Evolutionary conservation across 2,797 vertebrate species (phyloP), one percentile per base, ranked within the genome.

Genomic region (Zenarchopterus dispar): DNA sequence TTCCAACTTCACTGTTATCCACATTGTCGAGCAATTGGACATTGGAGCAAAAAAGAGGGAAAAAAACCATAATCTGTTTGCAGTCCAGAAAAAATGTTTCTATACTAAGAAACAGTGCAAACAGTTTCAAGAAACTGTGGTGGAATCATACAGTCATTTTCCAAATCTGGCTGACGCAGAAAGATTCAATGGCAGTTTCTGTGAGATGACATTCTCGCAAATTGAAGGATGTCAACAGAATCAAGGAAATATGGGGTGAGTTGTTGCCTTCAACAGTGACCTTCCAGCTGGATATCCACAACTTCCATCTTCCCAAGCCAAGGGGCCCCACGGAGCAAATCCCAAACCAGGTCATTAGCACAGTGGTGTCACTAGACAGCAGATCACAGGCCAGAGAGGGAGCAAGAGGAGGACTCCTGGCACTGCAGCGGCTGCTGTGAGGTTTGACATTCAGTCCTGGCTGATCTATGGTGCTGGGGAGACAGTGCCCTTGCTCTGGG

Each of bases 391-490:
- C 90, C 91, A 92, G 91, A 89, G 89, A 88, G 80, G 81, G 84
- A 89, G 88, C 84, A 84, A 85, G 85, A 88, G 84, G 87, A 89
- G 89, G 89, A 91, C 88, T 91, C 88, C 88, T 93, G 92, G 92
- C 91, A 93, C 82, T 55, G 84, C 65, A 62, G 81, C 36, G 85
- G 87, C 89, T 93, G 91, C 89, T 92, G 90, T 86, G 91, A 70
- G 81, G 66, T 89, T 92, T 93, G 93, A 93, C 92, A 93, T 94
- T 93, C 92, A 91, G 93, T 82, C 82, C 92, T 93, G 92, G 92
- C 91, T 93, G 92, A 93, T 93, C 91, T 92, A 93, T 92, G 91
- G 92, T 90, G 88, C 88, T 90, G 86, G 92, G 93, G 91, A 93
- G 91, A 89, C 87, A 70, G 91, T 93, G 93, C 88, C 93, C 93